Percentiles rank a stretch among this genome's conserved stretches.
Conservation (phyloP, 2,888 invertebrate genomes). For the Pammene aurita region DNA sequence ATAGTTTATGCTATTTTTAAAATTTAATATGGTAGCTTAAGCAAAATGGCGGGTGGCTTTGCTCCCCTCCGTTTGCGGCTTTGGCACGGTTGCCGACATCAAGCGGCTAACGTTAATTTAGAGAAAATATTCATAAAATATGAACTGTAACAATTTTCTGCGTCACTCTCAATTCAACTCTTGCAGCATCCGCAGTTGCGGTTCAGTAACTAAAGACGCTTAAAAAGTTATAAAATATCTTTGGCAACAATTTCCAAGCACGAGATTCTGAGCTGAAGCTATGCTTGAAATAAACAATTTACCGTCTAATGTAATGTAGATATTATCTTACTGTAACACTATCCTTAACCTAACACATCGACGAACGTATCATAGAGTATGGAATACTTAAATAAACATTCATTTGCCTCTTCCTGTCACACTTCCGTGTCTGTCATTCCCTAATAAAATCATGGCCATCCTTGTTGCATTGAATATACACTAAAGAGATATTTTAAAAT, state of each 20-base stretch:
- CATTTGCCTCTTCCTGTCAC: conserved; percentile 55
- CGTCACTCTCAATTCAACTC: conserved; percentile 45
- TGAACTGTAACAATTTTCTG: conserved; percentile 20
- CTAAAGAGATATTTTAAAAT: conserved; percentile 32
- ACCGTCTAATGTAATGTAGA: conserved; percentile 41
- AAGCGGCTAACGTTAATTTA: conserved; percentile 42
- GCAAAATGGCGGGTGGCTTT: conserved; percentile 12
- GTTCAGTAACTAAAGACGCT: conserved; percentile 46
- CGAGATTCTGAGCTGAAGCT: conserved; percentile 37
- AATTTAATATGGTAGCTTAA: conserved; percentile 16
- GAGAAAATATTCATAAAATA: conserved; percentile 45
- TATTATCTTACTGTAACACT: conserved; percentile 46
- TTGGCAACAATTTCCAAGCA: conserved; percentile 57
- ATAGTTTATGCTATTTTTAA: conserved; percentile 17
- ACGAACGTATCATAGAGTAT: conserved; percentile 57
- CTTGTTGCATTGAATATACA: conserved; percentile 28
- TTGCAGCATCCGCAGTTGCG: conserved; percentile 47
- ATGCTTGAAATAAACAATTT: conserved; percentile 39
- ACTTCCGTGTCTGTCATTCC: conserved; percentile 55
- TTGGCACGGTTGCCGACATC: conserved; percentile 34
- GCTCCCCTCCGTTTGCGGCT: conserved; percentile 14
- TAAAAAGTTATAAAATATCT: conserved; percentile 46
- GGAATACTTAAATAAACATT: conserved; percentile 62
- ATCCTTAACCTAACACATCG: conserved; percentile 62
- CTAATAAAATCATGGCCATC: conserved; percentile 42